These are phyloP conservation scores for Achroia grisella DNA, from an alignment of 1,140 invertebrate genomes.

Conservation along the genomic window DNA sequence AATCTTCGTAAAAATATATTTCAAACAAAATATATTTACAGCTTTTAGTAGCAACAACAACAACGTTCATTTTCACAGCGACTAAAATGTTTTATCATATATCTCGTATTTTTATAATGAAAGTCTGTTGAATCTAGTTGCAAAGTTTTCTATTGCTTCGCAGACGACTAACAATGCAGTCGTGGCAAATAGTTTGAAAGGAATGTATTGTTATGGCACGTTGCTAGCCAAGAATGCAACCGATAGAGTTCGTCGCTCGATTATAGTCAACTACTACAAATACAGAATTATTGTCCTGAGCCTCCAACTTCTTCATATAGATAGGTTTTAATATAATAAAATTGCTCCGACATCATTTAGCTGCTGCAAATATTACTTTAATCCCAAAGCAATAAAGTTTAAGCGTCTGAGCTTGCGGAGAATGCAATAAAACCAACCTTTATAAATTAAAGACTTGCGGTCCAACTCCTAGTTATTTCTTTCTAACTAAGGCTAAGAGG, in stretches of 20 bases:
- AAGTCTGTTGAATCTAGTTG: not conserved
- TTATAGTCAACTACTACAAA: slow-evolving; percentile 55
- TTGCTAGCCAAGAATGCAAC: slow-evolving; percentile 47
- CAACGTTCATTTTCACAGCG: too few relatives aligned
- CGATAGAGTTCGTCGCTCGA: slow-evolving; percentile 47
- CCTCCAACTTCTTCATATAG: slow-evolving; percentile 35
- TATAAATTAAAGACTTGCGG: slow-evolving; percentile 60
- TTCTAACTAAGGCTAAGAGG: slow-evolving; percentile 53
- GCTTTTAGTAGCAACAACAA: too few relatives aligned
- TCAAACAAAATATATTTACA: too few relatives aligned
- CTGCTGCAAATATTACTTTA: slow-evolving; percentile 71
- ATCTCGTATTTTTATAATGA: not conserved
- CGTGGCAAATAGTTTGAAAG: slow-evolving; percentile 46
- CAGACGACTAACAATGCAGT: slow-evolving; percentile 34
- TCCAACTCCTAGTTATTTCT: slow-evolving; percentile 56
- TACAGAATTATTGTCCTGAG: slow-evolving; percentile 62
- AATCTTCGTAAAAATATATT: too few relatives aligned
- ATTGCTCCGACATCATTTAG: slow-evolving; percentile 69
- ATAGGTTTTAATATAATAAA: slow-evolving; percentile 66
- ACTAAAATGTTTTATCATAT: not conserved
- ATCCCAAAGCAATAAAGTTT: slow-evolving; percentile 71
- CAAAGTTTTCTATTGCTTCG: not conserved
- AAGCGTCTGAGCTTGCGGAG: slow-evolving; percentile 67
- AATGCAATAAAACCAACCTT: slow-evolving; percentile 72
- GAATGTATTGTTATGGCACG: slow-evolving; percentile 55